These are phyloP conservation scores for cattle (Bos taurus) DNA, from an alignment of 2,113 vertebrate genomes.

Conservation along the genomic window ARS-UCD2.0 NC_037340.1:4963001-4963500, in stretches of 20 bases:
- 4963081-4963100: not conserved
- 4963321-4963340: slow-evolving; percentile 2
- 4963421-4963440: slow-evolving; percentile 45
- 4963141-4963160: not conserved
- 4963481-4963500: not conserved
- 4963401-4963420: slow-evolving; percentile 52
- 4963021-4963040: not conserved
- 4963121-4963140: not conserved
- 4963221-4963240: not conserved
- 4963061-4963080: not conserved
- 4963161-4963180: not conserved
- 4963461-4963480: slow-evolving; percentile 48
- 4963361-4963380: slow-evolving; percentile 68
- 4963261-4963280: not conserved
- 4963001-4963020: accelerated
- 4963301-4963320: not conserved
- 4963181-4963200: not conserved
- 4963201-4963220: not conserved
- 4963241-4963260: slow-evolving; percentile 12
- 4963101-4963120: not conserved
- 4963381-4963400: slow-evolving; percentile 43
- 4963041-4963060: not conserved
- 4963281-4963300: not conserved
- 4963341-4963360: slow-evolving; percentile 63
- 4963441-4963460: slow-evolving; percentile 65